Base-by-base conservation (phyloP, 2,888 invertebrate genomes). In the Nineta flava region DNA sequence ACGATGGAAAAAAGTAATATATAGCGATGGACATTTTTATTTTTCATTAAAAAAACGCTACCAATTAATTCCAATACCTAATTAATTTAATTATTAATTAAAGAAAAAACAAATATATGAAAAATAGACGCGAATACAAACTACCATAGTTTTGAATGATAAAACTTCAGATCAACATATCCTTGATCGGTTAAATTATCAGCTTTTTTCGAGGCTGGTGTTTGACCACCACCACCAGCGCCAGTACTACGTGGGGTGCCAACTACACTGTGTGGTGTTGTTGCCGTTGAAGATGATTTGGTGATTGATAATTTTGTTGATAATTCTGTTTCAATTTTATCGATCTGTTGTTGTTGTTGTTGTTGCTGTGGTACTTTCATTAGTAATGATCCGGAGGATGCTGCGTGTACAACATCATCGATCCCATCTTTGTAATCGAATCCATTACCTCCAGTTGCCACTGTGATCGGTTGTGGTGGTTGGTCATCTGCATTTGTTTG, bases 61-160 rank as follows among this genome's bases (percentile, higher is more conserved):
- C n/a, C n/a, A n/a, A n/a, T n/a, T n/a, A n/a, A n/a, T n/a, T n/a
- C n/a, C n/a, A n/a, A n/a, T n/a, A n/a, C n/a, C 13, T 26, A 46
- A 46, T 31, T 12, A 47, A 21, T 38, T 34, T 35, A 21, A 17
- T 32, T 31, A 46, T 31, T 46, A n/a, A 48, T n/a, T 17, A n/a
- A 40, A 38, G 10, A 48, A 44, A 50, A 40, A 42, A n/a, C n/a
- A 44, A 35, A 35, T 46, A 31, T 51, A 45, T 40, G 35, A 31
- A 12, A 35, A 38, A 17, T n/a, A n/a, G n/a, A n/a, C n/a, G n/a
- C n/a, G n/a, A 31, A 12, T 44, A 44, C 19, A 40, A 16, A 59
- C 61, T 81, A 85, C 85, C 85, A 85, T 58, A 85, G 70, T 57
- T 79, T 81, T 59, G 81, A 83, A 65, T 84, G 84, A 65, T 81